These are phyloP conservation scores for Drosophila sturtevanti DNA, from an alignment of 1,140 invertebrate genomes.

Conservation along the genomic window DNA sequence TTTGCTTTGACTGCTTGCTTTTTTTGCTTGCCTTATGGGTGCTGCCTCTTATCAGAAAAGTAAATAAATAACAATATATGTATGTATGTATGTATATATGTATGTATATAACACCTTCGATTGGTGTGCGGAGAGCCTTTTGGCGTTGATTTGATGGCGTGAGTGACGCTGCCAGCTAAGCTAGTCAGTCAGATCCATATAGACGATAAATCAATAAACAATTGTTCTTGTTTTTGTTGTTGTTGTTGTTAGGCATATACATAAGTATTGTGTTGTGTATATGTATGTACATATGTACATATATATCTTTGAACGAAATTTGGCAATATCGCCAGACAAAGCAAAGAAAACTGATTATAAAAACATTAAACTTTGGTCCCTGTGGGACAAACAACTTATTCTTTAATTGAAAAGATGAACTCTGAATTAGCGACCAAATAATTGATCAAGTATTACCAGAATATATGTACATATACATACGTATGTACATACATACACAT, in stretches of 20 bases:
- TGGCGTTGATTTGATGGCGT: conserved; percentile 43
- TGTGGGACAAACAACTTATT: too few relatives aligned
- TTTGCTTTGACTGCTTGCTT: neutral
- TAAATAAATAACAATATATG: conserved; percentile 77
- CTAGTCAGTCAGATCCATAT: neutral
- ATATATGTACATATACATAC: too few relatives aligned
- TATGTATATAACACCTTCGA: conserved; percentile 73
- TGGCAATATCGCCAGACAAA: neutral
- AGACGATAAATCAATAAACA: conserved; percentile 70
- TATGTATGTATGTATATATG: too few relatives aligned
- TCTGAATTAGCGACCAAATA: too few relatives aligned
- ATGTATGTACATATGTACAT: conserved; percentile 27
- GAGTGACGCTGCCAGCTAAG: conserved; percentile 32
- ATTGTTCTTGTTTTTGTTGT: neutral
- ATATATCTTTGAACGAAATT: neutral
- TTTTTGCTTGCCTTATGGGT: neutral
- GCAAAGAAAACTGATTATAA: neutral
- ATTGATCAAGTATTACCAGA: too few relatives aligned
- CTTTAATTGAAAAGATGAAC: too few relatives aligned
- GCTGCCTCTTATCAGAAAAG: conserved; percentile 66
- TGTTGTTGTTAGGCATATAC: neutral
- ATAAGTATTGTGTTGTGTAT: conserved; percentile 1
- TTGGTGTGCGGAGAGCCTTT: conserved; percentile 20
- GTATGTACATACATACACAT: too few relatives aligned
- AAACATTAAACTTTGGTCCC: neutral